Evolutionary conservation across 1,140 invertebrate species (phyloP).

Genomic region (Drosophila erecta): DNA sequence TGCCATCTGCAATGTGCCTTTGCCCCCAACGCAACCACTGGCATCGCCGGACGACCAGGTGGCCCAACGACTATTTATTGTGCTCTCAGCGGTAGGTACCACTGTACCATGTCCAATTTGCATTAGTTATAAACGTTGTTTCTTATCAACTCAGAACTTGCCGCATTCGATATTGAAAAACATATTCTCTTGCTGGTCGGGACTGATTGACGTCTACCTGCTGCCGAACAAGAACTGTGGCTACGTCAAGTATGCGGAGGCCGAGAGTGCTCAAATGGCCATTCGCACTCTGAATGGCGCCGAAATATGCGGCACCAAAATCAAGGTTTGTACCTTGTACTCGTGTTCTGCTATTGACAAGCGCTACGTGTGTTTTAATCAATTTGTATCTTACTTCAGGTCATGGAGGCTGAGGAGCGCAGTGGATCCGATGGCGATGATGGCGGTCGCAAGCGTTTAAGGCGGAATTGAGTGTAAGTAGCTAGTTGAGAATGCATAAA

Average conservation of each 20-base stretch:
- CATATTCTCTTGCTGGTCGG: constrained; percentile 96
- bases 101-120: not conserved
- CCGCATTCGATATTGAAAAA: constrained; percentile 93
- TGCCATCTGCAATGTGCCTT: constrained; percentile 87
- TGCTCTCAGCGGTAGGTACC: constrained; percentile 72
- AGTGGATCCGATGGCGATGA: constrained; percentile 84
- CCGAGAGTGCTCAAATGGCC: constrained; percentile 89
- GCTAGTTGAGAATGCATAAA: constrained; percentile 3
- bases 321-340: constrained; percentile 62
- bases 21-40: constrained; percentile 90
- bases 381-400: constrained; percentile 85
- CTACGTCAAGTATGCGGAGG: constrained; percentile 94
- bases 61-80: constrained; percentile 82
- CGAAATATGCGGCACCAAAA: constrained; percentile 91
- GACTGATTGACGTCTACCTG: constrained; percentile 95
- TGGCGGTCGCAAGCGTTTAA: constrained; percentile 69
- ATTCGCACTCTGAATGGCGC: constrained; percentile 89
- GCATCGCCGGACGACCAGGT: constrained; percentile 88
- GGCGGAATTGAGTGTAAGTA: constrained; percentile 79
- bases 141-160: constrained; percentile 91
- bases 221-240: constrained; percentile 95
- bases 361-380: not conserved
- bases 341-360: too few relatives aligned
- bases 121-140: constrained; percentile 85
- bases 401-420: constrained; percentile 94